These are phyloP conservation scores for Gastracanthus pulcherrimus DNA, from an alignment of 2,888 invertebrate species.

Conservation along the genomic window DNA sequence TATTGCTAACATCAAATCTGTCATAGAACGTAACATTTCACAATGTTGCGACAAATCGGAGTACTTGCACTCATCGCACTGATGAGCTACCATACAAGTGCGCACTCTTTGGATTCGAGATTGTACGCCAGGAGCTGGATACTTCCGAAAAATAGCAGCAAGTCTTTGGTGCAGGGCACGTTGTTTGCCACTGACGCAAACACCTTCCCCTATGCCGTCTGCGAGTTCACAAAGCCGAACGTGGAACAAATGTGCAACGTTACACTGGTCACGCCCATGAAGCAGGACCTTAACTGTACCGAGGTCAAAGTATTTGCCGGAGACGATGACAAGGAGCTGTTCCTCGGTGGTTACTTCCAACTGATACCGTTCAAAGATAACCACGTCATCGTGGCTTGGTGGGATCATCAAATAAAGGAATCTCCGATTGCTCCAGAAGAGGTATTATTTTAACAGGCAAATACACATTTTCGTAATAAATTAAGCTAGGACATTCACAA, in stretches of 20 bases:
- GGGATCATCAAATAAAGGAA: background rate
- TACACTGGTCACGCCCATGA: background rate
- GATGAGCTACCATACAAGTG: background rate
- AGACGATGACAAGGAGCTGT: slow-evolving; percentile 11
- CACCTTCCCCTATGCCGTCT: slow-evolving; percentile 18
- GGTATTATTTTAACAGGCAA: too few species aligned
- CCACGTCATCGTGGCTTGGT: slow-evolving; percentile 27
- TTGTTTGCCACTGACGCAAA: slow-evolving; percentile 18
- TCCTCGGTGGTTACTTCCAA: slow-evolving; percentile 42
- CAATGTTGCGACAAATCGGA: background rate
- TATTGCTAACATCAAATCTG: too few species aligned
- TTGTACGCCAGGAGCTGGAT: background rate
- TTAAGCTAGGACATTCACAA: too few species aligned
- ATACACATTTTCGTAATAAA: too few species aligned
- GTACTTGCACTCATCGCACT: background rate
- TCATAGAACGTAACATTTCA: background rate
- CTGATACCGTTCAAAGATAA: background rate
- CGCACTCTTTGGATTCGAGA: too few species aligned
- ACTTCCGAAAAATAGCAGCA: background rate
- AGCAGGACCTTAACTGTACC: background rate
- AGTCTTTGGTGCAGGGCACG: slow-evolving; percentile 22
- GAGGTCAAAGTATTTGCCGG: slow-evolving; percentile 11
- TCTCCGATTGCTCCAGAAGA: background rate
- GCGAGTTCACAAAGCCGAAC: slow-evolving; percentile 18
- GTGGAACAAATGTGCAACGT: slow-evolving; percentile 21